Evolutionary conservation across 37 sponge, comb jelly and placozoan species (phyloP).

Genomic region (Ianthella basta): DNA sequence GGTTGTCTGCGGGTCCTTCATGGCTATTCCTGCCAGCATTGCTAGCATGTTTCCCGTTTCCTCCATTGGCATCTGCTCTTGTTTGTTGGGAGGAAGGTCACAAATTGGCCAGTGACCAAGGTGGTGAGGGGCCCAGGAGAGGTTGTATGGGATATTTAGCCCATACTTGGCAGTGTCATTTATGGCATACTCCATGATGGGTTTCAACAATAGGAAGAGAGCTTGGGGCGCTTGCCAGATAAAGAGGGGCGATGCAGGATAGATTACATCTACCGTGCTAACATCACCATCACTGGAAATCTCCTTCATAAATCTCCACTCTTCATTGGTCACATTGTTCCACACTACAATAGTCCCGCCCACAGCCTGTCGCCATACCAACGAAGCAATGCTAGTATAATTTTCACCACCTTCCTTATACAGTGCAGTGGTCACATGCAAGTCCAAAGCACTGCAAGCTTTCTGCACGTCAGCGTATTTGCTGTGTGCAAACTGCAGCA

Average conservation of each 20-base stretch:
- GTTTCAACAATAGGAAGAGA: constrained; percentile 42
- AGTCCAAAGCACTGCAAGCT: constrained; percentile 40
- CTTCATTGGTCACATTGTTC: constrained; percentile 48
- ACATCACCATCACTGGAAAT: constrained; percentile 85
- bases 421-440: constrained; percentile 4
- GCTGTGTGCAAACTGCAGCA: constrained; percentile 20
- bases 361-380: constrained; percentile 80
- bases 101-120: constrained; percentile 82
- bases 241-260: constrained; percentile 74
- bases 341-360: constrained; percentile 65
- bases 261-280: constrained; percentile 83
- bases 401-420: constrained; percentile 56
- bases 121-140: constrained; percentile 80
- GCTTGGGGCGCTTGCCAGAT: constrained; percentile 29
- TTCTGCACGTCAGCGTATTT: constrained; percentile 9
- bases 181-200: constrained; percentile 75
- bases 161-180: constrained; percentile 72
- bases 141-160: constrained; percentile 55
- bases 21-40: constrained; percentile 43
- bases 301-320: constrained; percentile 85
- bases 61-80: constrained; percentile 88
- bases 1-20: neutral
- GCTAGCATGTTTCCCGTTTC: constrained; percentile 77
- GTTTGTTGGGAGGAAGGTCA: constrained; percentile 56
- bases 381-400: constrained; percentile 65